phyloP scores from a whole-genome alignment of 2,888 invertebrate species.

The Neocrepidodera transversa region DNA sequence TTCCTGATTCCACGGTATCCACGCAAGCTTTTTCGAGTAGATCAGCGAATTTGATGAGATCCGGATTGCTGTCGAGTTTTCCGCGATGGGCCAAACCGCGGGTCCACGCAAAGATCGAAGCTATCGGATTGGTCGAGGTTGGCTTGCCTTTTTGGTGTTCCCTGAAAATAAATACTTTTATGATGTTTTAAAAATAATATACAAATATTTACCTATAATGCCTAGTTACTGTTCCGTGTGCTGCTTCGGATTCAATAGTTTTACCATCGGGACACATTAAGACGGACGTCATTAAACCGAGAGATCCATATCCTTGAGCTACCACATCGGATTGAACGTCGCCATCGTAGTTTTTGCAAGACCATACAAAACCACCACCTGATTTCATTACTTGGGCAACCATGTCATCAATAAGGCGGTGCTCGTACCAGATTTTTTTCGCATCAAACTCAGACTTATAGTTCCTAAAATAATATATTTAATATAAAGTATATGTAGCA shows the following conservation, averaged over 20 bases:
- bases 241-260: slow-evolving; percentile 90
- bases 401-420: slow-evolving; percentile 91
- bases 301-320: slow-evolving; percentile 79
- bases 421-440: slow-evolving; percentile 88
- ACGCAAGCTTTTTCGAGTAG: slow-evolving; percentile 83
- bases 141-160: slow-evolving; percentile 85
- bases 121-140: slow-evolving; percentile 90
- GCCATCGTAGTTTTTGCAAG: slow-evolving; percentile 93
- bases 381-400: slow-evolving; percentile 87
- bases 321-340: slow-evolving; percentile 91
- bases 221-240: slow-evolving; percentile 90
- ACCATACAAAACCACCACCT: slow-evolving; percentile 88
- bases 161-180: slow-evolving; percentile 65
- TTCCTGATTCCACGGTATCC: slow-evolving; percentile 81
- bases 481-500: no score
- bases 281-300: slow-evolving; percentile 92
- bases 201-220: slow-evolving; percentile 71
- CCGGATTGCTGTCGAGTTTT: slow-evolving; percentile 78
- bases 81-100: slow-evolving; percentile 84
- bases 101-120: slow-evolving; percentile 93
- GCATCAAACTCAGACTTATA: slow-evolving; percentile 79
- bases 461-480: slow-evolving; percentile 64
- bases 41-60: slow-evolving; percentile 74
- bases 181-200: neutral
- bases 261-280: slow-evolving; percentile 87